phyloP scores from a whole-genome alignment of 2,113 vertebrate species.

The Neogale vison region DNA sequence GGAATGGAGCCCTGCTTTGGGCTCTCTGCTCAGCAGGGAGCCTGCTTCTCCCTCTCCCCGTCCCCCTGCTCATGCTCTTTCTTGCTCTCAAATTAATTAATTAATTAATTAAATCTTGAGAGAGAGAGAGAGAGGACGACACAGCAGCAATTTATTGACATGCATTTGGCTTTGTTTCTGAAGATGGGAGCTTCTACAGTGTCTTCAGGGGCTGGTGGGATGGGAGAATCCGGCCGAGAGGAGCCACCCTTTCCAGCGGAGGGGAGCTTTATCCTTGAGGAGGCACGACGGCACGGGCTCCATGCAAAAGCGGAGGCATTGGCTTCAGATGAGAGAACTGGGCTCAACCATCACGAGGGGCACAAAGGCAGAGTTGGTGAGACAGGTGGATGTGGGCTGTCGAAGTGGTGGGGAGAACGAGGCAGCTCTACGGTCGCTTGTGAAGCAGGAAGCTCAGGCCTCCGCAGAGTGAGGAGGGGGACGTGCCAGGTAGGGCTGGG shows the following conservation, averaged over 20 bases:
- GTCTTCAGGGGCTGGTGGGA: neutral
- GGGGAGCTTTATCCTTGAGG: neutral
- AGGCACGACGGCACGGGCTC: neutral
- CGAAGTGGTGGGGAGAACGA: neutral
- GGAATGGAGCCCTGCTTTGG: neutral
- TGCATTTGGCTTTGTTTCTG: neutral
- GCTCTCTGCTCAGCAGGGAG: neutral
- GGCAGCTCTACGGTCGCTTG: neutral
- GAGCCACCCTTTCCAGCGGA: neutral
- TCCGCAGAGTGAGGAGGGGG: neutral
- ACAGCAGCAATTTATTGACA: too few species aligned
- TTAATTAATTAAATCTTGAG: too few species aligned
- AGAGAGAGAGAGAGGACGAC: neutral
- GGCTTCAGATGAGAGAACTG: neutral
- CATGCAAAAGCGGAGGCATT: accelerated
- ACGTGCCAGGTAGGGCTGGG: neutral
- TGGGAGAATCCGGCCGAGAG: neutral
- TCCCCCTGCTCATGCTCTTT: neutral
- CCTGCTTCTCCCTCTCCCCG: neutral
- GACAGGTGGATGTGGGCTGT: neutral
- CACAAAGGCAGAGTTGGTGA: too few species aligned
- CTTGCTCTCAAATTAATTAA: neutral
- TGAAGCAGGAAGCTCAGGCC: neutral
- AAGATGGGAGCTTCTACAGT: neutral
- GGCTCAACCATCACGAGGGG: too few species aligned